A percentile compares a stretch with the other conserved stretches of the same genome.
phyloP scores from a whole-genome alignment of 2,888 invertebrate species.

The Aphodius granarius region DNA sequence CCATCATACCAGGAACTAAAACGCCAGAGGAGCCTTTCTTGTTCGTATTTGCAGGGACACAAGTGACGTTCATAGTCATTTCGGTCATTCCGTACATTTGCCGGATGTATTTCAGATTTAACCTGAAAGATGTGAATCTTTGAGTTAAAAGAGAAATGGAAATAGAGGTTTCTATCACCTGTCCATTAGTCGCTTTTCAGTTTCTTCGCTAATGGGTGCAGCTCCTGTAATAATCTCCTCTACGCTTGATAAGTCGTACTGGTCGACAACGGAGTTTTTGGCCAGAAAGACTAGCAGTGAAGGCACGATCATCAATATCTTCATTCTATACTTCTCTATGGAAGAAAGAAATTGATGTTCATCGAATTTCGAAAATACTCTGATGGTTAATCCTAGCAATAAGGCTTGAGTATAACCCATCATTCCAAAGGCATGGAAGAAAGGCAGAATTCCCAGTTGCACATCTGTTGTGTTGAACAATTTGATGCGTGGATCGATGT shows the following conservation, averaged over 20 bases:
- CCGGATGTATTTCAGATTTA: constrained; percentile 58
- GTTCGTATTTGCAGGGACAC: constrained; percentile 42
- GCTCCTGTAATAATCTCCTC: constrained; percentile 71
- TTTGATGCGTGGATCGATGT: constrained; percentile 26
- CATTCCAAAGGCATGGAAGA: constrained; percentile 43
- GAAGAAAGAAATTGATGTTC: constrained; percentile 67
- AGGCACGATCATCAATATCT: constrained; percentile 72
- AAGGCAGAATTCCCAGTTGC: constrained; percentile 37
- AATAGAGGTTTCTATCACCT: too few relatives aligned
- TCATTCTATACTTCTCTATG: constrained; percentile 68
- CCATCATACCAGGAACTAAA: constrained; percentile 59
- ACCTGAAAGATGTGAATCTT: too few relatives aligned
- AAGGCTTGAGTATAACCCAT: constrained; percentile 33
- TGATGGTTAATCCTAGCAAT: constrained; percentile 30
- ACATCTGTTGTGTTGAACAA: constrained; percentile 19
- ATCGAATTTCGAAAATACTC: constrained; percentile 65
- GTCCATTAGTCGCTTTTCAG: constrained; percentile 58
- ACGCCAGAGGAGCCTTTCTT: constrained; percentile 30
- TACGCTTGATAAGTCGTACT: constrained; percentile 71
- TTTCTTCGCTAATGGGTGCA: constrained; percentile 71
- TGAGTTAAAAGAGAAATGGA: too few relatives aligned
- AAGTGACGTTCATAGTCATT: constrained; percentile 60
- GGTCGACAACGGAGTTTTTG: constrained; percentile 72
- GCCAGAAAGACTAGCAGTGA: constrained; percentile 78
- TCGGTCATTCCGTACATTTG: constrained; percentile 79